Percentiles rank a stretch among this genome's conserved stretches.
phyloP scores from a whole-genome alignment of 2,888 invertebrate species.

The Dasypogon diadema region DNA sequence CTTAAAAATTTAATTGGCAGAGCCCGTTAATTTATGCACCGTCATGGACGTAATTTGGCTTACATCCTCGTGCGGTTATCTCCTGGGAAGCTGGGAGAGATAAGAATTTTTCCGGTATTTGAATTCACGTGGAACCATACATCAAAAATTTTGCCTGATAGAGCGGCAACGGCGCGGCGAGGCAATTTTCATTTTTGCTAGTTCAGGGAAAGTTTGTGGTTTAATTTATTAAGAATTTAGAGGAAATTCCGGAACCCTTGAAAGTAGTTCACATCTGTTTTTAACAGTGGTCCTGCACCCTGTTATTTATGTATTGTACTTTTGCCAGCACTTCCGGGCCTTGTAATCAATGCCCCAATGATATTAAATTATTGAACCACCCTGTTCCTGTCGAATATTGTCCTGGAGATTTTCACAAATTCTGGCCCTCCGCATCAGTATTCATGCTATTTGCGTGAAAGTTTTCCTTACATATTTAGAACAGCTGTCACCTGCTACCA shows the following conservation, averaged over 20 bases:
- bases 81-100: background rate
- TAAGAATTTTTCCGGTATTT: background rate
- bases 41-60: conserved; percentile 23
- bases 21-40: conserved; percentile 30
- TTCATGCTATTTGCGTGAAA: conserved; percentile 21
- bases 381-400: background rate
- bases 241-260: background rate
- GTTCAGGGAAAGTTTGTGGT: background rate
- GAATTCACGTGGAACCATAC: background rate
- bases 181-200: background rate
- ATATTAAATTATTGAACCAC: background rate
- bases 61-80: background rate
- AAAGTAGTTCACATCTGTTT: background rate
- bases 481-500: conserved; percentile 23
- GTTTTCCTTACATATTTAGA: conserved; percentile 1
- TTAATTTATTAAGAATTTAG: background rate
- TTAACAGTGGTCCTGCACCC: background rate
- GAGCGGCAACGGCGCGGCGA: background rate
- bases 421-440: conserved; percentile 7
- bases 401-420: background rate
- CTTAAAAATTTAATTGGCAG: conserved; percentile 26
- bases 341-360: background rate
- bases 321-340: background rate
- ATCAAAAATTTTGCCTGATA: background rate
- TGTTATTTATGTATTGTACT: background rate